These are phyloP conservation scores for Zosterops lateralis DNA, from an alignment of 2,113 vertebrate species.

Conservation along the genomic window DNA sequence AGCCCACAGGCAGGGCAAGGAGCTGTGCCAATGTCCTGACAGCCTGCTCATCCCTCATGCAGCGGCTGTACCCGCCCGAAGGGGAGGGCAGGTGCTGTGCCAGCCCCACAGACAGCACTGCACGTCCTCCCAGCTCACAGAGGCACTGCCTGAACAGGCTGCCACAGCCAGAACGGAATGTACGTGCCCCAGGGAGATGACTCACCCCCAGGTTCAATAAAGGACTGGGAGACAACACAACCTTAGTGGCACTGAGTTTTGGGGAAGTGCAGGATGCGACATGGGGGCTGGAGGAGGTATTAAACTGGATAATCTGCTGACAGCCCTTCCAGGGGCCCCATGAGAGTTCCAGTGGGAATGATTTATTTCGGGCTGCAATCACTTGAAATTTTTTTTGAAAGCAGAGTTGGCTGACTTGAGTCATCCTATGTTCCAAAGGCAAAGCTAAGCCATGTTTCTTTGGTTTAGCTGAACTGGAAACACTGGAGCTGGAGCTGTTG, in stretches of 20 bases:
- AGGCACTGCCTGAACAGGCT: slow-evolving; percentile 27
- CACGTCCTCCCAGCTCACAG: not conserved
- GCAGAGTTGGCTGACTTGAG: not conserved
- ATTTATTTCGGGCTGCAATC: not conserved
- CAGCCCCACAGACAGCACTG: not conserved
- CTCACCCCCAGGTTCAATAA: not conserved
- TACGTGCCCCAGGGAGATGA: not conserved
- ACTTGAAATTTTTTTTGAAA: not conserved
- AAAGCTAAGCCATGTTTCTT: not conserved
- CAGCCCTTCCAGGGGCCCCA: not conserved
- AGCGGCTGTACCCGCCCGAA: not conserved
- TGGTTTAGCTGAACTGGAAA: not conserved
- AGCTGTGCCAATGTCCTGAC: not conserved
- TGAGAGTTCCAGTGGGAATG: not conserved
- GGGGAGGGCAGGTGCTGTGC: slow-evolving; percentile 14
- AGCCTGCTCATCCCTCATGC: not conserved
- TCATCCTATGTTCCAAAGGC: accelerated
- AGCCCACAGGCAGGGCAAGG: not conserved
- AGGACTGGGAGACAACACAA: not conserved
- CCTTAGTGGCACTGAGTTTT: not conserved
- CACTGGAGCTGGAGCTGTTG: not conserved
- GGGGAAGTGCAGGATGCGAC: not conserved
- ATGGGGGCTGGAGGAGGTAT: not conserved
- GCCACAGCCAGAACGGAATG: not conserved
- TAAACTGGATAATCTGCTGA: not conserved